A percentile compares a stretch with the other conserved stretches of the same genome.
phyloP scores from a whole-genome alignment of 2,888 invertebrate genomes.

The Acronicta aceris region DNA sequence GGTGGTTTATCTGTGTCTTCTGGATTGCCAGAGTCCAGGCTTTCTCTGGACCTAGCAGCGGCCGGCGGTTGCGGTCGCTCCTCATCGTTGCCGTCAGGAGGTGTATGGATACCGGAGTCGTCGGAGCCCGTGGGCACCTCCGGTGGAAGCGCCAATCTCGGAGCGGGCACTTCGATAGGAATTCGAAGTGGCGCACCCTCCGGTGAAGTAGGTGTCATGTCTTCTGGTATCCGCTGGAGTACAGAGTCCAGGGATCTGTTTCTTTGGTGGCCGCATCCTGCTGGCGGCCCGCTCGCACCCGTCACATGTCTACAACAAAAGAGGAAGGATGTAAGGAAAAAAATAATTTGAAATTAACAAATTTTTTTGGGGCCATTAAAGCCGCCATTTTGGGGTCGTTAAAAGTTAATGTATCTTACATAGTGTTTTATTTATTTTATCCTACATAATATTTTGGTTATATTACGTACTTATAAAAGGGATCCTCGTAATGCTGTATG shows the following conservation, averaged over 20 bases:
- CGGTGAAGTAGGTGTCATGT: slow-evolving; percentile 90
- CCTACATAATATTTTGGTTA: too few relatives aligned
- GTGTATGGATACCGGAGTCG: slow-evolving; percentile 92
- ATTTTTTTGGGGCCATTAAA: too few relatives aligned
- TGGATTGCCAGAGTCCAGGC: slow-evolving; percentile 92
- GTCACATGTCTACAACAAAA: slow-evolving; percentile 86
- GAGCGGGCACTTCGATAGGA: slow-evolving; percentile 82
- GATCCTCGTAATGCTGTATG: slow-evolving; percentile 84
- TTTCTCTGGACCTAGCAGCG: slow-evolving; percentile 92
- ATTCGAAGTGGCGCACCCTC: slow-evolving; percentile 81
- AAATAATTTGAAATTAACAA: slow-evolving; percentile 5
- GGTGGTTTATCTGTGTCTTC: slow-evolving; percentile 89
- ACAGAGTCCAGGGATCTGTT: slow-evolving; percentile 97
- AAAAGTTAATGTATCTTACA: slow-evolving; percentile 35
- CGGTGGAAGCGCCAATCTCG: slow-evolving; percentile 88
- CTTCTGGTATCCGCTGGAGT: slow-evolving; percentile 96
- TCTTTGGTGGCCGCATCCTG: slow-evolving; percentile 93
- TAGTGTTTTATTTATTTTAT: too few relatives aligned
- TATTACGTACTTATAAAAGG: slow-evolving; percentile 82
- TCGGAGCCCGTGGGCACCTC: slow-evolving; percentile 91
- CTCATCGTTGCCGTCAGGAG: slow-evolving; percentile 83
- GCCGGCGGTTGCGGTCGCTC: slow-evolving; percentile 85
- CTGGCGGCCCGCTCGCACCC: slow-evolving; percentile 81
- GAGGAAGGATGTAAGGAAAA: slow-evolving; percentile 58
- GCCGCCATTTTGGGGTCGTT: too few relatives aligned